Conservation (phyloP, 2,113 vertebrate species). For the Myiopsitta monachus region DNA sequence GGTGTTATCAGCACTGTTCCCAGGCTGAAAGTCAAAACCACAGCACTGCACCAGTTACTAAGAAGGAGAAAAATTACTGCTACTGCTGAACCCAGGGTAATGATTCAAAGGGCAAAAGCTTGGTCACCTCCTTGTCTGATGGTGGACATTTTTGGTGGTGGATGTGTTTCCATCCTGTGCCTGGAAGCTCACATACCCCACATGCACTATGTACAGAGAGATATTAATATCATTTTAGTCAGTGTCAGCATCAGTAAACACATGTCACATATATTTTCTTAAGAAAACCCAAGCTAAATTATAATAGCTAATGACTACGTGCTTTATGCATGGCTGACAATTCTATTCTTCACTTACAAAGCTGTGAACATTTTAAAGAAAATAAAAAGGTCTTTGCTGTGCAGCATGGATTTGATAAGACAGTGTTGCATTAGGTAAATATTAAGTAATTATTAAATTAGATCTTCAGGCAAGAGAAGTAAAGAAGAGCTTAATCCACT, state of each 20-base stretch:
- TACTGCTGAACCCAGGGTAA: too few relatives aligned
- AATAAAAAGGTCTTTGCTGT: not conserved
- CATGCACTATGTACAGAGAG: not conserved
- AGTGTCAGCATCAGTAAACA: not conserved
- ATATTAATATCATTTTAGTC: not conserved
- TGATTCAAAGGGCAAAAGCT: not conserved
- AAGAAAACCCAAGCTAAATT: not conserved
- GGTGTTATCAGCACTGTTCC: too few relatives aligned
- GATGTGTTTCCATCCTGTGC: fast-evolving
- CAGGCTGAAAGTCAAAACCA: too few relatives aligned
- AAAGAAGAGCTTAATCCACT: slow-evolving; percentile 16
- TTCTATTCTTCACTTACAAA: not conserved
- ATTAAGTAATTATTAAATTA: slow-evolving; percentile 41
- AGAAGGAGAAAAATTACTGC: too few relatives aligned
- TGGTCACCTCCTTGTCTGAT: not conserved
- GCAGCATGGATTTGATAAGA: not conserved
- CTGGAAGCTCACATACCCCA: not conserved
- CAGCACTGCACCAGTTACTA: too few relatives aligned
- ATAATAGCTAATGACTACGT: not conserved
- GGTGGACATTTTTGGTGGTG: not conserved
- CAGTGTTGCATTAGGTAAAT: slow-evolving; percentile 5
- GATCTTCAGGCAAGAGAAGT: slow-evolving; percentile 10
- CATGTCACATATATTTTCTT: not conserved
- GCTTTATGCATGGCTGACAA: not conserved
- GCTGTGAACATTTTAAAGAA: not conserved